Percentiles rank a stretch among this genome's conserved stretches.
These are phyloP conservation scores for Tribolium castaneum DNA, from an alignment of 1,140 invertebrate species.

Conservation along the genomic window DNA sequence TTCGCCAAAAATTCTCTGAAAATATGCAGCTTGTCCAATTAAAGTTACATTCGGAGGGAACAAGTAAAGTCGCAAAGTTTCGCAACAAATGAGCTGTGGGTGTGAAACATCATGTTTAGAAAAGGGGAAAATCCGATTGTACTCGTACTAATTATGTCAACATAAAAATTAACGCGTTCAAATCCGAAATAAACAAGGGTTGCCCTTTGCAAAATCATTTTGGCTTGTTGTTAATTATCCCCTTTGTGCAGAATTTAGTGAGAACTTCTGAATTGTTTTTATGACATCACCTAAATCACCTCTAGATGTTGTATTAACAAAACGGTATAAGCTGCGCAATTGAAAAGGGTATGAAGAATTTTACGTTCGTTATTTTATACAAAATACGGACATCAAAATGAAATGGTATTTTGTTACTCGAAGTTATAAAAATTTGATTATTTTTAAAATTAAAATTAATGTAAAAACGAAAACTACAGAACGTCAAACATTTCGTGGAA, in stretches of 20 bases:
- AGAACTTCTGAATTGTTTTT: not conserved
- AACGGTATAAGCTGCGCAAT: not conserved
- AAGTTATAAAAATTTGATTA: not conserved
- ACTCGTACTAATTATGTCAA: not conserved
- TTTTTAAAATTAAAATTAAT: not conserved
- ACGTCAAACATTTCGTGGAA: not conserved
- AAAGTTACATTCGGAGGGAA: too few species aligned
- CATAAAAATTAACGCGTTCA: not conserved
- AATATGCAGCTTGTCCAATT: too few species aligned
- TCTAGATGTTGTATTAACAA: not conserved
- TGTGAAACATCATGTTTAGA: not conserved
- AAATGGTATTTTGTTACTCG: too few species aligned
- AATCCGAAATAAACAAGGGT: not conserved
- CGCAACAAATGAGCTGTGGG: not conserved
- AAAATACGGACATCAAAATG: too few species aligned
- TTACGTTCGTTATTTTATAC: not conserved
- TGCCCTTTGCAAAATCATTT: not conserved
- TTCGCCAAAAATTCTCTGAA: too few species aligned
- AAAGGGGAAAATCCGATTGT: not conserved
- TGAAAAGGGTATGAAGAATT: not conserved
- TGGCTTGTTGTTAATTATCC: not conserved
- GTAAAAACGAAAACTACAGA: not conserved
- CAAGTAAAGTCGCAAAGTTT: not conserved
- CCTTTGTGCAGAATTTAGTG: not conserved
- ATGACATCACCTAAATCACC: not conserved